Conservation (phyloP, 2,113 vertebrate species). For the Campylomormyrus numenius region DNA sequence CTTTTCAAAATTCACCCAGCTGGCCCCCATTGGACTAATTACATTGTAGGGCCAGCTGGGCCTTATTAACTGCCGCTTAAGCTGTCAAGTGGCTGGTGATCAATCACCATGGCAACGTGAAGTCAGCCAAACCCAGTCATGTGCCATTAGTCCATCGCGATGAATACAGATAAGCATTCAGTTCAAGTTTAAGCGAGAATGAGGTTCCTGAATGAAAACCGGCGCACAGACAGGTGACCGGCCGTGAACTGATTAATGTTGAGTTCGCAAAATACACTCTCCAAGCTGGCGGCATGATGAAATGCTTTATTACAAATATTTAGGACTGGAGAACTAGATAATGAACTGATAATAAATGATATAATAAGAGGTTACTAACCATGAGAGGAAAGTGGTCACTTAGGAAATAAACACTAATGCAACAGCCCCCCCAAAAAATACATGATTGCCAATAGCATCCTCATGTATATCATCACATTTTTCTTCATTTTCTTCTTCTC, state of each 20-base stretch:
- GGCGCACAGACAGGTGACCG: background rate
- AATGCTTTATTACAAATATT: background rate
- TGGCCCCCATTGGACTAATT: constrained; percentile 9
- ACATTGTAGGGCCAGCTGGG: constrained; percentile 1
- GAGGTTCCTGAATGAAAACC: background rate
- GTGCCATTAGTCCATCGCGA: background rate
- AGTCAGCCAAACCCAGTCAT: background rate
- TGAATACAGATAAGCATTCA: background rate
- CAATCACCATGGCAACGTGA: constrained; percentile 5
- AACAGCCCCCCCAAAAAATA: background rate
- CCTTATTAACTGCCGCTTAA: constrained; percentile 5
- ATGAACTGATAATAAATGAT: background rate
- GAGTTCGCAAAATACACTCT: background rate
- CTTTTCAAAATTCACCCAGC: constrained; percentile 5
- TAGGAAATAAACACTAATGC: background rate
- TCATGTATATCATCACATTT: background rate
- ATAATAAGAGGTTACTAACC: background rate
- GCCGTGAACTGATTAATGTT: background rate
- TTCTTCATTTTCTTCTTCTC: too few relatives aligned
- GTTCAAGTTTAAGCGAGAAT: background rate
- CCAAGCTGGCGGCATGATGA: background rate
- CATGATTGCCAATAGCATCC: background rate
- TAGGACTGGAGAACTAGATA: background rate
- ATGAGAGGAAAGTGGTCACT: background rate
- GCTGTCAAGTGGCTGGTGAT: constrained; percentile 7